Conservation (phyloP, 2,797 vertebrate species). For the Crypturellus tataupa region DNA sequence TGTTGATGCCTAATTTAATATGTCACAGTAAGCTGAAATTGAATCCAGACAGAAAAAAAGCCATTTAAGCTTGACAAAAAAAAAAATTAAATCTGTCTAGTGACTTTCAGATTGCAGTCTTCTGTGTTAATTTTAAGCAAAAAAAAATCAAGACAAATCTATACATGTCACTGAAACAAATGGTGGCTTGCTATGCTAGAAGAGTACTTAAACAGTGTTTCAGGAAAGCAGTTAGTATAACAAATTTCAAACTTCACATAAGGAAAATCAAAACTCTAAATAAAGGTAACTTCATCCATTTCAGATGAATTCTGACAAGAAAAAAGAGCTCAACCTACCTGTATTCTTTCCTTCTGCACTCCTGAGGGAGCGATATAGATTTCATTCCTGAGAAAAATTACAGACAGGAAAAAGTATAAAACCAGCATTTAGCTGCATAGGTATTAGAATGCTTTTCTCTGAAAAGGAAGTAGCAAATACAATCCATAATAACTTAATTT, state of each 20-base stretch:
- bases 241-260: not conserved
- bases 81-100: not conserved
- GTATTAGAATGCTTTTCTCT: not conserved
- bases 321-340: constrained; percentile 80
- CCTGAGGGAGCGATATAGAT: constrained; percentile 97
- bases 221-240: not conserved
- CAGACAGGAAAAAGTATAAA: not conserved
- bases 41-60: not conserved
- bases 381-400: constrained; percentile 82
- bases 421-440: not conserved
- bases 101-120: not conserved
- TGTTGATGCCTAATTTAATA: not conserved
- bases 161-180: not conserved
- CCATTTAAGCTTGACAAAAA: not conserved
- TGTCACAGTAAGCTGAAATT: not conserved
- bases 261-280: not conserved
- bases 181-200: not conserved
- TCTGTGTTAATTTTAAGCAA: not conserved
- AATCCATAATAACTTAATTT: not conserved
- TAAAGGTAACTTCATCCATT: not conserved
- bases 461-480: not conserved
- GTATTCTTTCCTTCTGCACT: constrained; percentile 96
- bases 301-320: not conserved
- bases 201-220: not conserved
- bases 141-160: not conserved